Percentiles rank a stretch among this genome's conserved stretches.
Evolutionary conservation across 2,888 invertebrate species (phyloP).

Genomic region (Dryocosmus kuriphilus): DNA sequence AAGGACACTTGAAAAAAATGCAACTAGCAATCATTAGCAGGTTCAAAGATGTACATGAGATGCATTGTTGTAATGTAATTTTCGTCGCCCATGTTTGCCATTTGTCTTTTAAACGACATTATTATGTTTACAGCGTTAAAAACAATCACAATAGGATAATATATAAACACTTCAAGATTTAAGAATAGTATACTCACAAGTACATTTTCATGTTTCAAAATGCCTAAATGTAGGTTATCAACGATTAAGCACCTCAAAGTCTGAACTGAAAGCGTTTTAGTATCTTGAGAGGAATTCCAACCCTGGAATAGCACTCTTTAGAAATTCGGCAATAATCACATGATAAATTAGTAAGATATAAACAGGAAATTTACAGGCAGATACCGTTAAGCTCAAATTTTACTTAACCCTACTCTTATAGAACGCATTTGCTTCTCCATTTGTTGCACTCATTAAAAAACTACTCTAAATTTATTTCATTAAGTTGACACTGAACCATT

Average conservation of each 20-base stretch:
- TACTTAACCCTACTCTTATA: slow-evolving; percentile 51
- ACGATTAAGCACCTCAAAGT: slow-evolving; percentile 53
- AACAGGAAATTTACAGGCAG: slow-evolving; percentile 71
- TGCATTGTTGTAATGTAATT: slow-evolving; percentile 60
- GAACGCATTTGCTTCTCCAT: background rate
- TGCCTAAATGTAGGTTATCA: slow-evolving; percentile 48
- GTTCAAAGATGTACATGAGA: slow-evolving; percentile 69
- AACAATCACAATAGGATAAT: slow-evolving; percentile 59
- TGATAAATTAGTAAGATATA: slow-evolving; percentile 70
- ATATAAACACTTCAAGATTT: slow-evolving; percentile 55
- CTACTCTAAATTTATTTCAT: slow-evolving; percentile 30
- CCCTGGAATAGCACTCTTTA: slow-evolving; percentile 10
- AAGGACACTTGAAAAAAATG: slow-evolving; percentile 77
- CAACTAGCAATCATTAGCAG: slow-evolving; percentile 69
- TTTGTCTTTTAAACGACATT: slow-evolving; percentile 54
- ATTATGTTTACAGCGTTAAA: slow-evolving; percentile 57
- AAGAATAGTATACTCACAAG: slow-evolving; percentile 52
- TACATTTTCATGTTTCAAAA: slow-evolving; percentile 50
- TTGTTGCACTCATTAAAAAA: slow-evolving; percentile 9
- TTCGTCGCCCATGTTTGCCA: slow-evolving; percentile 48
- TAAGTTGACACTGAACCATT: slow-evolving; percentile 53
- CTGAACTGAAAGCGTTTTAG: slow-evolving; percentile 35
- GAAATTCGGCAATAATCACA: slow-evolving; percentile 37
- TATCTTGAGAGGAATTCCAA: slow-evolving; percentile 12
- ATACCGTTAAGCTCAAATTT: slow-evolving; percentile 70